Percentiles rank a stretch among this genome's conserved stretches.
Conservation (phyloP, 2,797 vertebrate species). For the Etheostoma perlongum region DNA sequence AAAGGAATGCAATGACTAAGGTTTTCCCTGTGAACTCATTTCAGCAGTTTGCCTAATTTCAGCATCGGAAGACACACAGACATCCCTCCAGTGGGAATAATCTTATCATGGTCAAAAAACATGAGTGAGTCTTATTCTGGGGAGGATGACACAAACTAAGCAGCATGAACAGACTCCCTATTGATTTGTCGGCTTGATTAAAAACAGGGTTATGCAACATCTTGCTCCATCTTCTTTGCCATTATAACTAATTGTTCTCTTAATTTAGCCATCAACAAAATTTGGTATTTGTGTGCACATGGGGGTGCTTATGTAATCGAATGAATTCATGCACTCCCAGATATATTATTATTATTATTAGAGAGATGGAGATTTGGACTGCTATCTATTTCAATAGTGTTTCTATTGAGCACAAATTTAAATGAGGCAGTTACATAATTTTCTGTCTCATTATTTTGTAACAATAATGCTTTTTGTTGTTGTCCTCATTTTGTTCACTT, state of each 20-base stretch:
- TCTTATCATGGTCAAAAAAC: constrained; percentile 35
- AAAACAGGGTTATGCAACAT: constrained; percentile 69
- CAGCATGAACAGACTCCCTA: constrained; percentile 64
- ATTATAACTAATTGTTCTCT: constrained; percentile 71
- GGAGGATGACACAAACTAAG: constrained; percentile 33
- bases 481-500: constrained; percentile 8
- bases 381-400: constrained; percentile 42
- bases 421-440: constrained; percentile 53
- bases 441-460: constrained; percentile 29
- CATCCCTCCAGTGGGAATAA: constrained; percentile 14
- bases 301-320: constrained; percentile 62
- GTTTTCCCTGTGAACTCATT: constrained; percentile 25
- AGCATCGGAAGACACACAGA: constrained; percentile 12
- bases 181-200: constrained; percentile 63
- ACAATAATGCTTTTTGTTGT: constrained; percentile 17
- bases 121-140: constrained; percentile 48
- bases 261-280: constrained; percentile 72
- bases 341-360: constrained; percentile 23
- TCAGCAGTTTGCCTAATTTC: constrained; percentile 17
- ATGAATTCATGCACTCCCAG: constrained; percentile 55
- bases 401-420: constrained; percentile 29
- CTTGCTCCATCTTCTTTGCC: constrained; percentile 43
- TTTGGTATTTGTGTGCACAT: constrained; percentile 40
- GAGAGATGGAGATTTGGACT: constrained; percentile 28
- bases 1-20: constrained; percentile 23